Base-by-base conservation (phyloP, 1,140 invertebrate genomes). In the Papilio xuthus region DNA sequence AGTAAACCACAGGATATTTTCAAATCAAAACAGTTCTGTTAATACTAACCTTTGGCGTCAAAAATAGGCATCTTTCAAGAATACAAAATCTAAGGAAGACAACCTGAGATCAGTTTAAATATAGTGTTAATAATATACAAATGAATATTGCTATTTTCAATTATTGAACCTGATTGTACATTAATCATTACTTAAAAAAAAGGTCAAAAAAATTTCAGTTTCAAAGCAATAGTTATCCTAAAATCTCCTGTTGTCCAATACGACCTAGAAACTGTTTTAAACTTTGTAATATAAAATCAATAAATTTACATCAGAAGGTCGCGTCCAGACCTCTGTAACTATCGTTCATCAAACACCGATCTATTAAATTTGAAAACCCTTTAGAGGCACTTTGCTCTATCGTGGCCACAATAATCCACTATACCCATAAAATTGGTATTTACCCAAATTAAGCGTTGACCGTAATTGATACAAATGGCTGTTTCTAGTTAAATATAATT, bases 391-490 rank as follows among this genome's bases (percentile, higher is more conserved):
- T 83, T 84, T 83, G 74, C 80, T 84, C 78, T 82, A 81, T 79
- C 80, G 79, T 82, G 76, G 73, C 88, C 89, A 85, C 87, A 89
- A 85, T 84, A 86, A 87, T 86, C 84, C 82, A 84, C 73, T 82
- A 79, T 80, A 81, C 78, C 88, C 89, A 89, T 91, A 90, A 90
- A 93, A 93, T 90, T 91, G 90, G 87, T 92, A 90, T 92, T 93
- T 89, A 90, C 87, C 89, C 82, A 92, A 93, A 91, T 92, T 91
- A 91, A 93, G 86, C 82, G 84, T 81, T 79, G 83, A 63, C 77
- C 83, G 85, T 92, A 92, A 93, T 91, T 92, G 90, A 93, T 90
- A 93, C 82, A 89, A 93, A 93, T 92, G 90, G 90, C 84, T 87
- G 90, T 93, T 93, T 84, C 91, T 89, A 88, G 88, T 92, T 92